Evolutionary conservation across 1,140 invertebrate species (phyloP).

Genomic region (Zophobas atratus): DNA sequence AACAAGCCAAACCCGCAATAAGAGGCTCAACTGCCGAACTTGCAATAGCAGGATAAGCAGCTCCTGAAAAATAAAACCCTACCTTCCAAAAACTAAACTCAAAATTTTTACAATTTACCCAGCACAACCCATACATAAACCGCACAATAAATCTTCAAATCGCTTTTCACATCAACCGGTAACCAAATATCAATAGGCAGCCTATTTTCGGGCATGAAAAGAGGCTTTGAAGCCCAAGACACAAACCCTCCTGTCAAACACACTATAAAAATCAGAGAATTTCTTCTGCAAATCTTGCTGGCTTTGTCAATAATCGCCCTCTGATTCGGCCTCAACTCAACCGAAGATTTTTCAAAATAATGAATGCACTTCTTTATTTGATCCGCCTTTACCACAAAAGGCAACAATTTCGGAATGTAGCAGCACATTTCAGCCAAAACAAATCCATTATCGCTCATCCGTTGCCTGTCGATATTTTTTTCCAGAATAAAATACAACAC

Average conservation of each 20-base stretch:
- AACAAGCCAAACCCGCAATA: neutral
- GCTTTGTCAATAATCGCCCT: neutral
- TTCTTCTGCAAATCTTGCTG: neutral
- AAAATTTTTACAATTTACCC: neutral
- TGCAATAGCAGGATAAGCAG: neutral
- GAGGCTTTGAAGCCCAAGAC: neutral
- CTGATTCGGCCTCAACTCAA: neutral
- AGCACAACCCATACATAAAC: neutral
- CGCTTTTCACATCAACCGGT: neutral
- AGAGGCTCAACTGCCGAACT: neutral
- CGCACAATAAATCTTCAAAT: neutral
- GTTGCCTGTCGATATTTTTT: neutral
- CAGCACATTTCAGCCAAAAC: neutral
- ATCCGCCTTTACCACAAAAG: neutral
- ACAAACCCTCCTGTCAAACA: neutral
- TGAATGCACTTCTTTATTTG: neutral
- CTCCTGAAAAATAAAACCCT: neutral
- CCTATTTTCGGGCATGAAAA: neutral
- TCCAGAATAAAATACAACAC: neutral
- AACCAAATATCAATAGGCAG: conserved; percentile 1
- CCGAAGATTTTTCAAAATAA: neutral
- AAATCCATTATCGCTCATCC: neutral
- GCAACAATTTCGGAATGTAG: neutral
- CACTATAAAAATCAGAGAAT: conserved; percentile 1
- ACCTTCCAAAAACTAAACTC: neutral